Evolutionary conservation across 2,888 invertebrate species (phyloP).

Genomic region (Epistrophella euchroma): DNA sequence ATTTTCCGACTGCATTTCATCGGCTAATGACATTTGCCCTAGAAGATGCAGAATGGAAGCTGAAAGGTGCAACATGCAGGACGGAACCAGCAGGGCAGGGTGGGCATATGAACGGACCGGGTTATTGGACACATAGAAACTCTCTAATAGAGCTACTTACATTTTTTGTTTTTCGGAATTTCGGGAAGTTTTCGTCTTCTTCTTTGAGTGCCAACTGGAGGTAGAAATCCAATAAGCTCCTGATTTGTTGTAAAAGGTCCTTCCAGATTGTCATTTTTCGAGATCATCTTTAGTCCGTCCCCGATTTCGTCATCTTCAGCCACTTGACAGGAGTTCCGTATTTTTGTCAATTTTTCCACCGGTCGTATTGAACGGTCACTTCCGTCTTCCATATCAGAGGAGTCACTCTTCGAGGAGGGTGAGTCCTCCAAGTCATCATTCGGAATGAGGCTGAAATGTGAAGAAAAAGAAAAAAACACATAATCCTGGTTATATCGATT

Average conservation of each 20-base stretch:
- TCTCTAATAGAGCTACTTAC: slow-evolving; percentile 85
- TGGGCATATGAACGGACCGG: slow-evolving; percentile 22
- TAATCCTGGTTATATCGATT: slow-evolving; percentile 48
- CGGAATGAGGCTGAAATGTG: slow-evolving; percentile 89
- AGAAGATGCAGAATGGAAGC: slow-evolving; percentile 86
- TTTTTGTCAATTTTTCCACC: slow-evolving; percentile 66
- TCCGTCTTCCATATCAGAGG: slow-evolving; percentile 87
- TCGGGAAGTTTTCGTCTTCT: slow-evolving; percentile 93
- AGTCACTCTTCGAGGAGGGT: slow-evolving; percentile 90
- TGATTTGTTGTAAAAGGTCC: slow-evolving; percentile 81
- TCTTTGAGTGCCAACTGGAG: slow-evolving; percentile 85
- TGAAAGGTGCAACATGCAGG: slow-evolving; percentile 82
- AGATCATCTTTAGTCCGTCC: slow-evolving; percentile 82
- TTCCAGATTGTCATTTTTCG: slow-evolving; percentile 79
- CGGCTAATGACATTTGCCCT: slow-evolving; percentile 85
- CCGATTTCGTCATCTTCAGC: slow-evolving; percentile 84
- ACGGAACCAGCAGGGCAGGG: slow-evolving; percentile 50
- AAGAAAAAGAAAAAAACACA: slow-evolving; percentile 7
- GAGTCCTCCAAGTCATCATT: slow-evolving; percentile 92
- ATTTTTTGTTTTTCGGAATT: slow-evolving; percentile 94
- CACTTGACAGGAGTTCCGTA: slow-evolving; percentile 80
- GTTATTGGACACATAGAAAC: slow-evolving; percentile 53
- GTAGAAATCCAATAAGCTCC: slow-evolving; percentile 81
- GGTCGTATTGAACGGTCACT: slow-evolving; percentile 74
- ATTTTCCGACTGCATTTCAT: slow-evolving; percentile 77